Percentiles rank a stretch among this genome's conserved stretches.
Conservation (phyloP, 2,888 invertebrate species). For the Harpalus rubripes region DNA sequence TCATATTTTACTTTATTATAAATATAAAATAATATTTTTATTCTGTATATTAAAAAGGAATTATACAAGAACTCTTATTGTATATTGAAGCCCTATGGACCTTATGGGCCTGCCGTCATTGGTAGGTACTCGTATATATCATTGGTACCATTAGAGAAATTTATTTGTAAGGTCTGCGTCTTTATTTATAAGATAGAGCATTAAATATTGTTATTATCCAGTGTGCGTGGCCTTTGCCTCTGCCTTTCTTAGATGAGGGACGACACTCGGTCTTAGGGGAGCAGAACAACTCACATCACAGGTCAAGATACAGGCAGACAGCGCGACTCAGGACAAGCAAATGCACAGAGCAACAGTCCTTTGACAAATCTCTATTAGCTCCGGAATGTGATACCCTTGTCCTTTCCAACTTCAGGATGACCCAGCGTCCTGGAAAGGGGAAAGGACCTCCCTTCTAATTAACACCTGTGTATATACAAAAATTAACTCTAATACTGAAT, state of each 20-base stretch:
- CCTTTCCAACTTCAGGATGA: constrained; percentile 1
- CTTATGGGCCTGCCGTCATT: too few species aligned
- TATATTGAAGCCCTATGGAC: too few species aligned
- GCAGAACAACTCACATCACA: background rate
- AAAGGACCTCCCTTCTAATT: constrained; percentile 12
- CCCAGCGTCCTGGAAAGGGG: background rate
- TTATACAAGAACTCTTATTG: too few species aligned
- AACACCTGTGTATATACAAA: constrained; percentile 10
- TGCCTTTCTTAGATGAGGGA: background rate
- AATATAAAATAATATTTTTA: too few species aligned
- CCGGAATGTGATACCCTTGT: constrained; percentile 32
- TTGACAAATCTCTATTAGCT: constrained; percentile 48
- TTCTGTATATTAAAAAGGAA: too few species aligned
- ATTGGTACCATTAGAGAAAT: too few species aligned
- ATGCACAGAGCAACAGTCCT: constrained; percentile 33
- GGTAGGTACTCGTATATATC: too few species aligned
- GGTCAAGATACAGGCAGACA: background rate
- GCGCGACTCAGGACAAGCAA: background rate
- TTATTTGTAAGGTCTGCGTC: too few species aligned
- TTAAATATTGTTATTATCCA: background rate
- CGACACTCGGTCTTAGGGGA: constrained; percentile 6
- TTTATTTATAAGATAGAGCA: background rate
- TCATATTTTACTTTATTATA: too few species aligned
- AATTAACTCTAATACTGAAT: background rate
- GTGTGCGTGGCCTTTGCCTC: background rate